A percentile compares a stretch with the other conserved stretches of the same genome.
phyloP scores from a whole-genome alignment of 2,113 vertebrate species.

The Ammodramus savannarum region DNA sequence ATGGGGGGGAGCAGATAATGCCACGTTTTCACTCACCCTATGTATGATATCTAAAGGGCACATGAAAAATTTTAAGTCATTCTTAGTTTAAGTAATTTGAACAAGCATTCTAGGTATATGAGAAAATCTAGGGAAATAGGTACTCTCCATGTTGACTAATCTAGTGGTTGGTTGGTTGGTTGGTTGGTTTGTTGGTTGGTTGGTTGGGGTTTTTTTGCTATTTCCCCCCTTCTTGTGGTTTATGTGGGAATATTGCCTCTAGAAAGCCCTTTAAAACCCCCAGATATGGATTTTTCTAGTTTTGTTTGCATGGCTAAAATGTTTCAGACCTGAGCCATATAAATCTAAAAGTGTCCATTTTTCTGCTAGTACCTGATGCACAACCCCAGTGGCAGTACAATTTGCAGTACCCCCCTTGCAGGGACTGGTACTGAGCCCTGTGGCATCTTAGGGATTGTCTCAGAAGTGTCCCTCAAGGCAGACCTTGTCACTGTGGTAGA shows the following conservation, averaged over 20 bases:
- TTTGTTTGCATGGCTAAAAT: not conserved
- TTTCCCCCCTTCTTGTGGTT: not conserved
- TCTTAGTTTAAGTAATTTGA: not conserved
- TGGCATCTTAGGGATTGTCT: not conserved
- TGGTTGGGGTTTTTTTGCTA: not conserved
- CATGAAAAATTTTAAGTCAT: not conserved
- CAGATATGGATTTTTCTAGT: not conserved
- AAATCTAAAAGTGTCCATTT: not conserved
- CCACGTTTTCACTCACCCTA: not conserved
- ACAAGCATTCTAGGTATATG: not conserved
- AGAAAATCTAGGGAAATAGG: not conserved
- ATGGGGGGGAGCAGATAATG: rapidly evolving
- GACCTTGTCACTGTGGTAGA: not conserved
- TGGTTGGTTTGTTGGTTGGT: not conserved
- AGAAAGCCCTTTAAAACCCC: not conserved
- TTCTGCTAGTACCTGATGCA: not conserved
- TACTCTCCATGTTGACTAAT: not conserved
- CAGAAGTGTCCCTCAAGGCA: not conserved
- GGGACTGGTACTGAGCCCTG: not conserved
- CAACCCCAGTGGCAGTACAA: rapidly evolving
- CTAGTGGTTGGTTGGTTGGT: not conserved
- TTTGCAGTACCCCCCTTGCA: not conserved
- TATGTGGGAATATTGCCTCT: not conserved
- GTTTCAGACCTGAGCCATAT: too few relatives aligned
- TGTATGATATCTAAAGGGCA: not conserved